Evolutionary conservation across 2,888 invertebrate species (phyloP).

Genomic region (Stenotaenia linearis): DNA sequence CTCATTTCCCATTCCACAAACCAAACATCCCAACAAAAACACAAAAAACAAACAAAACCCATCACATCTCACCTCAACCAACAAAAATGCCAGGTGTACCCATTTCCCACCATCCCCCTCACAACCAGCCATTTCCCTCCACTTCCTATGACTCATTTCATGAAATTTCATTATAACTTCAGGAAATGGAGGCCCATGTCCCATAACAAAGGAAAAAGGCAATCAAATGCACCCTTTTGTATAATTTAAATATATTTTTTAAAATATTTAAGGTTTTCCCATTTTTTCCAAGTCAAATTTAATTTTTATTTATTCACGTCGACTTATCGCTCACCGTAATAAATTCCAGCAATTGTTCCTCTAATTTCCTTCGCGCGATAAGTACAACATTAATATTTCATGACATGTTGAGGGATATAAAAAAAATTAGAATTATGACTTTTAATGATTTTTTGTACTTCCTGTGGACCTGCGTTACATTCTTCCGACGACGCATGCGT

Average conservation of each 20-base stretch:
- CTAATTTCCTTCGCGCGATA: not conserved
- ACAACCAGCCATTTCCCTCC: not conserved
- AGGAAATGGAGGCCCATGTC: not conserved
- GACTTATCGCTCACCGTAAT: not conserved
- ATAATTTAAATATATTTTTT: not conserved
- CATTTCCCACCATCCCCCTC: not conserved
- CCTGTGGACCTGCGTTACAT: no score
- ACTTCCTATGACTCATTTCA: not conserved
- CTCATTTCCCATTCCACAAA: not conserved
- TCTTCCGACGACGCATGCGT: no score
- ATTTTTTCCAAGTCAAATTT: no score
- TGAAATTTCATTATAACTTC: not conserved
- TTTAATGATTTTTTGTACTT: no score
- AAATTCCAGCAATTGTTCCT: not conserved
- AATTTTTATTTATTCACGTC: not conserved
- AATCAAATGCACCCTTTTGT: not conserved
- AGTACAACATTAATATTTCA: not conserved
- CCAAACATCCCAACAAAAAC: not conserved
- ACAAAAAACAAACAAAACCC: no score
- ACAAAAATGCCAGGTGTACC: conserved; percentile 2
- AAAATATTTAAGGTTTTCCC: no score
- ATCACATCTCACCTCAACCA: not conserved
- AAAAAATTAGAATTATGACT: no score
- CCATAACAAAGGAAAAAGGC: not conserved
- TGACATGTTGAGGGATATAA: not conserved